Evolutionary conservation across 2,113 vertebrate genomes (phyloP).

Genomic region (Passer montanus): DNA sequence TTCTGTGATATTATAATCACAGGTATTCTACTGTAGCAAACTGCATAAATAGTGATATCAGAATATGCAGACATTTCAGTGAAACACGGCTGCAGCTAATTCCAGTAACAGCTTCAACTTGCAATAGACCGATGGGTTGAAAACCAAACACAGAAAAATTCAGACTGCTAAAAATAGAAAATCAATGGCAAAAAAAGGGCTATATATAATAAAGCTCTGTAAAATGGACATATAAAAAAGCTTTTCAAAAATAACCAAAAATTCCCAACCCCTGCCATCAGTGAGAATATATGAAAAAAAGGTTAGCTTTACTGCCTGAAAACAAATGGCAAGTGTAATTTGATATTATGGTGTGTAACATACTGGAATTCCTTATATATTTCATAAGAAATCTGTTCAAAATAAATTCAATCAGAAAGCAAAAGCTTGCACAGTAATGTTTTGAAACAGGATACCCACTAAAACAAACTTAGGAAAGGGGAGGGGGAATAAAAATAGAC

Average conservation of each 20-base stretch:
- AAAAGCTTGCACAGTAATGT: neutral
- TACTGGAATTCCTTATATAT: neutral
- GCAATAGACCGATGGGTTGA: neutral
- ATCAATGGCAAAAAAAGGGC: neutral
- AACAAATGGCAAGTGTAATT: neutral
- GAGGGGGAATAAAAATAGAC: neutral
- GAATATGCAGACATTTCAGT: neutral
- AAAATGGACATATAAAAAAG: neutral
- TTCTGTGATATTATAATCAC: neutral
- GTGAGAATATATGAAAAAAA: neutral
- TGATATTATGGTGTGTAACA: neutral
- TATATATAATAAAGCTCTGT: neutral
- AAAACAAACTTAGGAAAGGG: neutral
- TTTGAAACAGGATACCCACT: constrained; percentile 13
- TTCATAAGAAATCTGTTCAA: neutral
- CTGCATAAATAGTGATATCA: neutral
- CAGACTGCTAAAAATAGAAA: constrained; percentile 8
- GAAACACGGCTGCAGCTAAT: neutral
- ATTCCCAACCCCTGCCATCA: neutral
- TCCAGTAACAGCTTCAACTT: neutral
- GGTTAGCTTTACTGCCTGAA: constrained; percentile 20
- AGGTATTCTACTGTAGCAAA: neutral
- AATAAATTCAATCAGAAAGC: neutral
- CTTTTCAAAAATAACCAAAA: neutral
- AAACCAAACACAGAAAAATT: neutral